Base-by-base conservation (phyloP, 1,140 invertebrate genomes). In the Zaprionus gabonicus region DNA sequence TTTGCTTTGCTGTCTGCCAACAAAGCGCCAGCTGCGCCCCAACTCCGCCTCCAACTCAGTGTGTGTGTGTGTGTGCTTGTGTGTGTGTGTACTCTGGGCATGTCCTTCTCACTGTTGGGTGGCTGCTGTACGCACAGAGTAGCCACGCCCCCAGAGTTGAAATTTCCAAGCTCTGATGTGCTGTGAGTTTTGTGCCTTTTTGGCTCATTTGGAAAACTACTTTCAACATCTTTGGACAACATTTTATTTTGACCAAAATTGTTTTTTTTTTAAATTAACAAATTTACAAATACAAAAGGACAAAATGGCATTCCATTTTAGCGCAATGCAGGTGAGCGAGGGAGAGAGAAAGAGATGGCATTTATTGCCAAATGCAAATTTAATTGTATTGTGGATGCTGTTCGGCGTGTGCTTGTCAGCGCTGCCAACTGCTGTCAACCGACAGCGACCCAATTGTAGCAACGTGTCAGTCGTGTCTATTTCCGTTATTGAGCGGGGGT, bases 21-120 rank as follows among this genome's bases (percentile, higher is more conserved):
- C 67, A 58, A 58, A 59, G 60, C 58, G 64, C 75, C 87, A 91
- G 80, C 71, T 91, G 87, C 62, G 84, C 53, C 78, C 70, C 67
- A 69, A 59, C 23, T 49, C 62, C 66, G 27, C 67, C 76, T 63
- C 53, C 58, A 51, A 38, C 41, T 27, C 17, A 5, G 20, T 25
- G 20, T 51, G 46, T 10, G 1, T 23, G 44, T 5, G 44, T 5
- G 46, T 49, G 17, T 20, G 44, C 17, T 3, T 51, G 46, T 51
- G 46, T 51, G 46, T 51, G 46, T 51, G 46, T 51, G 46, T 23
- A 25, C 12, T 20, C n/a, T 44, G 46, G 20, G 46, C 20, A 49
- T 49, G 46, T 49, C 10, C 46, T 51, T 51, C 9, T 7, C 23
- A 9, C 46, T 51, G 20, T 25, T 51, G 20, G 41, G 41, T 20